Evolutionary conservation across 2,888 invertebrate species (phyloP), one percentile per base, ranked within the genome.

Genomic region (Arrhopalites spinosus): DNA sequence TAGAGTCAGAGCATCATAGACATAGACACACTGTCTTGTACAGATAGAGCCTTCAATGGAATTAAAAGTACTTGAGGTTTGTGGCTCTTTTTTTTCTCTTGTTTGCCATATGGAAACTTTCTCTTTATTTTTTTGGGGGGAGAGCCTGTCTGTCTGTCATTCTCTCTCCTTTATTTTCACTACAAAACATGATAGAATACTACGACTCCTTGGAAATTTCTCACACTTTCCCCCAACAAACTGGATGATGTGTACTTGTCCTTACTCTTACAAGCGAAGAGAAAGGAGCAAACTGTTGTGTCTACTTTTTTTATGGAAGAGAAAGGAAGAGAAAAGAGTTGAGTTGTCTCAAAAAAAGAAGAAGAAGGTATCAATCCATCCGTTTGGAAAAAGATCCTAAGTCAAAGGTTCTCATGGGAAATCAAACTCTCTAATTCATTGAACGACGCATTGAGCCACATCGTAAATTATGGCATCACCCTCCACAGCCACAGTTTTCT

Each of bases 401-500:
- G 43, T 73, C 73, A 66, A 66, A 36, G 45, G 67, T 74, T 74
- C 74, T 74, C 74, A 15, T 30, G 74, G 74, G 74, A 74, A 74
- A 74, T 74, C 74, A 74, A 74, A 13, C 25, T 13, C 66, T 47
- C 68, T 74, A 74, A 67, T 74, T 74, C 74, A 74, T 74, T 68
- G 74, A 74, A 74, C 67, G 74, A 74, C 74, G 74, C 74, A 74
- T 27, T 67, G 68, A 68, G 74, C 53, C 67, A 67, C 61, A 68
- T 74, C 74, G 68, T 74, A 74, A 74, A 74, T 74, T 74, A 74
- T 68, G 70, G 70, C 70, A 70, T 70, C 59, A 30, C 70, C 70
- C 50, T 45, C 53, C 23, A 27, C 59, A 53, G 23, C 53, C 27
- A 69, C 69, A 25, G 17, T 53, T 69, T 47, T 17, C 20, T 68